Base-by-base conservation (phyloP, 2,888 invertebrate genomes). In the Brassicogethes aeneus region DNA sequence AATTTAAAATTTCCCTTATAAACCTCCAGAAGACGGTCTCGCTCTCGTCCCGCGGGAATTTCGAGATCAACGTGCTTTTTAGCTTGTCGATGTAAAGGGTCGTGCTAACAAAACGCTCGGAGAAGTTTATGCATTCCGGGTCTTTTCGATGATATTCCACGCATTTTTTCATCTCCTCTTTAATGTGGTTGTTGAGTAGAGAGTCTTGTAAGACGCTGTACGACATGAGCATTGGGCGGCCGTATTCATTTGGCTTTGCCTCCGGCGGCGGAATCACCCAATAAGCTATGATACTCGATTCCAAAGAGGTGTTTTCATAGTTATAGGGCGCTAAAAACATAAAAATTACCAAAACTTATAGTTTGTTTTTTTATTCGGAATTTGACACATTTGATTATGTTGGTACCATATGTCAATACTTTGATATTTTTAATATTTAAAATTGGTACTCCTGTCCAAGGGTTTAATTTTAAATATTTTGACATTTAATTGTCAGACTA, bases 261-360 rank as follows among this genome's bases (percentile, higher is more conserved):
- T 95, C 95, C 33, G 90, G 87, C 2, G 95, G 94, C n/a, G 95
- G 93, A 72, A 90, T 80, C 2, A 94, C 91, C 94, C 95, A 95
- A 67, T 88, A 95, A 41, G 88, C 83, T 46, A 86, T 83, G 10
- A 90, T 75, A 34, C 83, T 83, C 1, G 92, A 91, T 59, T 90
- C 90, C 50, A 87, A 67, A 15, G 85, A 84, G 39, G 79, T 79
- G 57, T 82, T 84, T 61, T 87, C 86, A 43, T 80, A 81, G 59
- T 85, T 84, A 59, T 89, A 88, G 0, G 91, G 89, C 29, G 90
- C 89, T 90, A 63, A 39, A 75, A 73, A 42, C n/a, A n/a, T 35
- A 34, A 36, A 33, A 45, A 36, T 34, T 7, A 12, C n/a, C n/a
- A n/a, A n/a, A n/a, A n/a, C n/a, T 16, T 17, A 7, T 50, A 75